Base-by-base conservation (phyloP, 2,113 vertebrate genomes). In the Ageneiosus marmoratus region DNA sequence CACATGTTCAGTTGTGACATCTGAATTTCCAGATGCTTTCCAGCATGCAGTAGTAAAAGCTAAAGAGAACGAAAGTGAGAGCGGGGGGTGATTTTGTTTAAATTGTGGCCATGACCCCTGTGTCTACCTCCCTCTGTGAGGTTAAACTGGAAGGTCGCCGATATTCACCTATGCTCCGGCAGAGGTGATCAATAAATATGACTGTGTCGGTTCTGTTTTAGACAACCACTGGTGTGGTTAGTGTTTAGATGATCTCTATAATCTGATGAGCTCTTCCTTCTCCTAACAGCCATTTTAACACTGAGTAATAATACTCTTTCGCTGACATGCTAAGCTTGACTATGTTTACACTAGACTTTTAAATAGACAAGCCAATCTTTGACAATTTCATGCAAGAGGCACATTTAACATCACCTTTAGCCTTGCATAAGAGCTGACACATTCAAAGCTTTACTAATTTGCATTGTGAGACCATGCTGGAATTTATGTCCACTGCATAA, bases 181-280 rank as follows among this genome's bases (percentile, higher is more conserved):
- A 20, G 83, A 58, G 63, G 82, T 72, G 65, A 84, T 84, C 83
- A 79, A 62, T 62, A 84, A 55, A 56, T 72, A 79, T 58, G 83
- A 62, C 44, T 72, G 20, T 62, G 76, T 79, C 76, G 63, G 83
- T 18, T 73, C 83, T 73, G 76, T 84, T 79, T 73, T 72, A 84
- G 65, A 2, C 77, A 63, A 79, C 75, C 50, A 79, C 44, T 46
- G 12, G 53, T 67, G 63, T 18, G 48, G 50, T 77, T 53, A 77
- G 60, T 5, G 16, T 6, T 63, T 27, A 51, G 13, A 75, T 44
- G 69, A 62, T 50, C 55, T 65, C 11, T 34, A 55, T 22, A 65
- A 72, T 15, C 48, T 55, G n/a, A 51, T 83, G 24, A 27, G 50
- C 15, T 74, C 55, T 58, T 73, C 10, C 22, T 69, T 70, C 2